Evolutionary conservation across 2,113 vertebrate species (phyloP).

Genomic region (Condylura cristata): DNA sequence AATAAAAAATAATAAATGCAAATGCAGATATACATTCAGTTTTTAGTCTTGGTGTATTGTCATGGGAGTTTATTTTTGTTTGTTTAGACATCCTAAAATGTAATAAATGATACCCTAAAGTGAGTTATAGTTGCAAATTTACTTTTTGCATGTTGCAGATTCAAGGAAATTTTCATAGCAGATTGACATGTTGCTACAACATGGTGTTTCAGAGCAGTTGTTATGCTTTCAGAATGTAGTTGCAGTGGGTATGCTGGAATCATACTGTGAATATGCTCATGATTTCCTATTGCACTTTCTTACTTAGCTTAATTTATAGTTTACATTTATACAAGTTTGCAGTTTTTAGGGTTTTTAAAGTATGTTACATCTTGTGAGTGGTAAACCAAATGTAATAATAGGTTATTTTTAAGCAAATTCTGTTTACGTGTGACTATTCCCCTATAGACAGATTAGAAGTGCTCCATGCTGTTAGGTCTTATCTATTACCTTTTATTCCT

Average conservation of each 20-base stretch:
- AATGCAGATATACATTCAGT: background rate
- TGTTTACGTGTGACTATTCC: background rate
- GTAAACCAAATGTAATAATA: background rate
- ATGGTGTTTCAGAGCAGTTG: slow-evolving; percentile 70
- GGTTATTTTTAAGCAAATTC: slow-evolving; percentile 24
- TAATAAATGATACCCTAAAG: slow-evolving; percentile 60
- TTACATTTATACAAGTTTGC: background rate
- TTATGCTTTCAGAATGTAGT: slow-evolving; percentile 54
- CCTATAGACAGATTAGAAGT: background rate
- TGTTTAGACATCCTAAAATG: slow-evolving; percentile 55
- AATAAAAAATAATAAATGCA: slow-evolving; percentile 16
- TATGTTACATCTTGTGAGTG: background rate
- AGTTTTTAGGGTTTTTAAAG: background rate
- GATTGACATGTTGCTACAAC: slow-evolving; percentile 69
- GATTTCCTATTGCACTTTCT: slow-evolving; percentile 10
- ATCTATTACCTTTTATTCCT: background rate
- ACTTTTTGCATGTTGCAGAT: slow-evolving; percentile 64
- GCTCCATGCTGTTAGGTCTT: background rate
- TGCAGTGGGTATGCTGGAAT: slow-evolving; percentile 52
- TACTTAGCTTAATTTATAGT: slow-evolving; percentile 18
- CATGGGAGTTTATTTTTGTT: slow-evolving; percentile 57
- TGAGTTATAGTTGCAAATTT: slow-evolving; percentile 67
- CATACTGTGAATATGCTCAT: background rate
- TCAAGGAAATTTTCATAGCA: slow-evolving; percentile 63
- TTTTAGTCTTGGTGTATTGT: slow-evolving; percentile 50